Evolutionary conservation across 2,888 invertebrate genomes (phyloP).

Genomic region (Ptilodon capucinus): DNA sequence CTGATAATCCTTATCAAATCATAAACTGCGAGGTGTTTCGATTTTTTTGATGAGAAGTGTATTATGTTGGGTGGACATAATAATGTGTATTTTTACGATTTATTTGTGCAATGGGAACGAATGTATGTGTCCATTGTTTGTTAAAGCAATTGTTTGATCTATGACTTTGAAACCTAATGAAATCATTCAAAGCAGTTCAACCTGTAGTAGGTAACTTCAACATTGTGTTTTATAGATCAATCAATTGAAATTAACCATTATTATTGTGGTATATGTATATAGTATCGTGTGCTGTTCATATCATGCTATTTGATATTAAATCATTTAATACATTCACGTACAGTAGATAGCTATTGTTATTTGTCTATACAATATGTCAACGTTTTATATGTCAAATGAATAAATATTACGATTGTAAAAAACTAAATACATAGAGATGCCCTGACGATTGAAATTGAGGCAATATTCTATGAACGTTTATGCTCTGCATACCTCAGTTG

Average conservation of each 20-base stretch:
- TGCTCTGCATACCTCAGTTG: too few relatives aligned
- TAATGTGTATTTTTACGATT: constrained; percentile 20
- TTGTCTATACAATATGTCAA: constrained; percentile 9
- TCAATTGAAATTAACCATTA: constrained; percentile 15
- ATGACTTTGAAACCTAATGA: neutral
- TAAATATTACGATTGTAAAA: neutral
- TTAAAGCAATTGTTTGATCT: constrained; percentile 20
- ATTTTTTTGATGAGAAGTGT: constrained; percentile 18
- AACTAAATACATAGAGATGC: too few relatives aligned
- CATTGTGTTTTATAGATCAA: constrained; percentile 15
- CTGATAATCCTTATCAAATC: too few relatives aligned
- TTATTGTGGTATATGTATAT: constrained; percentile 32
- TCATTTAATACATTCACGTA: constrained; percentile 36
- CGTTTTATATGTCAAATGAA: neutral
- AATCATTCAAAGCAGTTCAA: neutral
- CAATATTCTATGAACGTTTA: too few relatives aligned
- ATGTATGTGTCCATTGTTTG: constrained; percentile 20
- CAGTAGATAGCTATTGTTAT: constrained; percentile 50
- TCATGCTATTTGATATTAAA: constrained; percentile 39
- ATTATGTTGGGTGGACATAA: constrained; percentile 24
- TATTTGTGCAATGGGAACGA: constrained; percentile 34
- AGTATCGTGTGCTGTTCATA: constrained; percentile 40
- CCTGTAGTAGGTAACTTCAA: too few relatives aligned
- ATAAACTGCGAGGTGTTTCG: too few relatives aligned
- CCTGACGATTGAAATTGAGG: too few relatives aligned